Conservation (phyloP, 2,113 vertebrate genomes). For the Onychorhynchus coronatus region DNA sequence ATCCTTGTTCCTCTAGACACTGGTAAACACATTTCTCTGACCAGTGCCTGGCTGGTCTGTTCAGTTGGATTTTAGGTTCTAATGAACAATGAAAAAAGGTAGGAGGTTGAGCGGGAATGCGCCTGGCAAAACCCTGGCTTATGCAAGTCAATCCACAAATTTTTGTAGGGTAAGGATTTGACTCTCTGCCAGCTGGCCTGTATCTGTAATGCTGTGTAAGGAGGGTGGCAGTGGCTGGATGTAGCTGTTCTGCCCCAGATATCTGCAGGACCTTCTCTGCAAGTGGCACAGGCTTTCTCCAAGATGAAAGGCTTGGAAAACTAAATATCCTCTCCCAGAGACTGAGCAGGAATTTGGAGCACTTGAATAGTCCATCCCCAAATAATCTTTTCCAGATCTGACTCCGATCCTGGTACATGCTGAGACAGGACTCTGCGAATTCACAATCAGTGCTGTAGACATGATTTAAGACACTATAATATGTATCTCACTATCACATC, state of each 20-base stretch:
- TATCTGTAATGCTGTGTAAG: not conserved
- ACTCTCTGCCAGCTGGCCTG: not conserved
- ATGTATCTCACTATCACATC: conserved; percentile 57
- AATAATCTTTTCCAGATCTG: conserved; percentile 19
- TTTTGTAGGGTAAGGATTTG: not conserved
- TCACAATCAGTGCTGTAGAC: not conserved
- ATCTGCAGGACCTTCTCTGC: not conserved
- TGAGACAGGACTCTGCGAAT: not conserved
- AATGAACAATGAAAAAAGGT: not conserved
- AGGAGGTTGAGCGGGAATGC: not conserved
- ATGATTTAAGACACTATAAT: conserved; percentile 44
- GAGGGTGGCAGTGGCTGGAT: not conserved
- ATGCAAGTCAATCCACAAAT: not conserved
- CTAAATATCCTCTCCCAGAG: not conserved
- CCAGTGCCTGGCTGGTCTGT: not conserved
- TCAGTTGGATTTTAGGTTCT: not conserved
- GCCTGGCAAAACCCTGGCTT: not conserved
- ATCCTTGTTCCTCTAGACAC: not conserved
- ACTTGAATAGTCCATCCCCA: not conserved
- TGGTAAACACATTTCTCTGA: not conserved
- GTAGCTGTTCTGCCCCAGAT: not conserved
- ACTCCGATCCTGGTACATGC: not conserved
- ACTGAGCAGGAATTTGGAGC: conserved; percentile 25
- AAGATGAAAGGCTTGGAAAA: not conserved
- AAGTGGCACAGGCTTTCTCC: not conserved